Base-by-base conservation (phyloP, 1,140 invertebrate species). In the Pachyrhynchus sulphureomaculatus region DNA sequence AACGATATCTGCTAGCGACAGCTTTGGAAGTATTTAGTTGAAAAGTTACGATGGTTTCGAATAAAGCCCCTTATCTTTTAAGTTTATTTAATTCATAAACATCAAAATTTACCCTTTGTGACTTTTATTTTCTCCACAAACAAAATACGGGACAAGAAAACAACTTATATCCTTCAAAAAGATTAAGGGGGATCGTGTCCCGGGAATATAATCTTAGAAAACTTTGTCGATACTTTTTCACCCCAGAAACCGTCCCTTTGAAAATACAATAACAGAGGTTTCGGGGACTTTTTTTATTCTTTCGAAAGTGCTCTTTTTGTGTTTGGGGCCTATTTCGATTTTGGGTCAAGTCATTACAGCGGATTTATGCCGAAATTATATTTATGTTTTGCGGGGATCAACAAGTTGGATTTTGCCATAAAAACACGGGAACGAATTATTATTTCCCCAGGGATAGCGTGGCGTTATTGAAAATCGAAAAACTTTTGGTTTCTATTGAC, bases 281-380 rank as follows among this genome's bases (percentile, higher is more conserved):
- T 41, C 8, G 18, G 51, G 29, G 26, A 36, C 36, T 41, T 20
- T 51, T 20, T 42, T 54, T 54, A 36, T 26, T 24, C 51, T 36
- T 12, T 13, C 2, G 24, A 54, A 54, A 54, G 51, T 42, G 51
- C 36, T 42, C 24, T 54, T 54, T 54, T 54, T 54, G 4, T 23
- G 36, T 39, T 23, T 13, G 29, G 51, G 51, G 24, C 36, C 51
- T 20, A 42, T 54, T 54, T 42, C 36, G 23, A 41, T 49, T 54
- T 54, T 20, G 37, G 51, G 51, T 54, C 51, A 54, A 54, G 37
- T 41, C 51, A 54, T 54, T 54, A 54, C 23, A 33, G 36, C 51
- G 51, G 51, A 54, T 54, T 54, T 54, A 42, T 54, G 51, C 39
- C 51, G 51, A 42, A 54, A 54, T 41, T 54, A 54, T 54, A 54